Percentiles rank a stretch among this genome's conserved stretches.
Evolutionary conservation across 2,888 invertebrate species (phyloP).

Genomic region (Clepsis dumicolana): DNA sequence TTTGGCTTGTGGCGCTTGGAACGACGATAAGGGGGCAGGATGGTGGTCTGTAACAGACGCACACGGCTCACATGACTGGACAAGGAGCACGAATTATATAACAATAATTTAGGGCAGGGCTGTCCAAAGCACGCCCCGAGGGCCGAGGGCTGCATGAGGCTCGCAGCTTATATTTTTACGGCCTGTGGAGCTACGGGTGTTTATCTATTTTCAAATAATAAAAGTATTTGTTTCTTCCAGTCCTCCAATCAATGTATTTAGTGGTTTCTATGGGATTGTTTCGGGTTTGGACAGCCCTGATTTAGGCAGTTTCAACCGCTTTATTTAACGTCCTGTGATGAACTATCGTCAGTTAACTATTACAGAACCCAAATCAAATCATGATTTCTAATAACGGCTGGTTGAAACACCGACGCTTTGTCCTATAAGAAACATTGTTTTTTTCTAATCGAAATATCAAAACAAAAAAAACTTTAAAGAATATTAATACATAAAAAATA

Average conservation of each 20-base stretch:
- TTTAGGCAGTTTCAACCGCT: not conserved
- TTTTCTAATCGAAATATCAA: not conserved
- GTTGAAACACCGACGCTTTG: not conserved
- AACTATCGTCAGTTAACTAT: not conserved
- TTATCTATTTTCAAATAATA: too few species aligned
- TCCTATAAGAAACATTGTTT: not conserved
- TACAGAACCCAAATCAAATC: not conserved
- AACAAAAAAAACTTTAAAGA: not conserved
- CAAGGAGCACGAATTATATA: not conserved
- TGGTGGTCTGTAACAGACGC: conserved; percentile 10
- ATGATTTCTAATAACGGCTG: not conserved
- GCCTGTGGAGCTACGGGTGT: too few species aligned
- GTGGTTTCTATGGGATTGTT: too few species aligned
- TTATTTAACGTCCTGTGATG: not conserved
- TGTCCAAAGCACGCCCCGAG: too few species aligned
- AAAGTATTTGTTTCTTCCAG: too few species aligned
- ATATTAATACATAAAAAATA: not conserved
- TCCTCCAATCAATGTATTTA: too few species aligned
- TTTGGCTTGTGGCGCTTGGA: conserved; percentile 9
- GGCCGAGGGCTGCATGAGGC: too few species aligned
- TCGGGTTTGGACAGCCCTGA: too few species aligned
- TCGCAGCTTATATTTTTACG: too few species aligned
- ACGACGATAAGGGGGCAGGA: conserved; percentile 8
- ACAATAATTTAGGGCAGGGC: not conserved
- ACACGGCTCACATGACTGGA: not conserved